Percentiles rank a stretch among this genome's conserved stretches.
Conservation (phyloP, 2,888 invertebrate genomes). For the Leptothorax acervorum region DNA sequence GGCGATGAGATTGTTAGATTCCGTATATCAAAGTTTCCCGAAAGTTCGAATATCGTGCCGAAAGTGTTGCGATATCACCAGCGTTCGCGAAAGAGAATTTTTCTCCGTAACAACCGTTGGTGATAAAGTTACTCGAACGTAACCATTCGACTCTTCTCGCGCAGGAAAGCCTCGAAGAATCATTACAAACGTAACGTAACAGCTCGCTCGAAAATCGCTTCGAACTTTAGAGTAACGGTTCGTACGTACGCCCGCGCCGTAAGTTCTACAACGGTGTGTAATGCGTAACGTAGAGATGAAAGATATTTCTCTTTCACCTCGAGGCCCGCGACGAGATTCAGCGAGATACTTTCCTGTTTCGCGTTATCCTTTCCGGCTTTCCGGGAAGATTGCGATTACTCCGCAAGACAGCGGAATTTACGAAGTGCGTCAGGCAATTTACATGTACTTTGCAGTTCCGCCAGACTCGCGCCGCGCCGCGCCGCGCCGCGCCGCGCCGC, state of each 20-base stretch:
- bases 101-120: background rate
- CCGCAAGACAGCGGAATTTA: constrained; percentile 51
- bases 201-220: constrained; percentile 35
- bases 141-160: background rate
- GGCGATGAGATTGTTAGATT: background rate
- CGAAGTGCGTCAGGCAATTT: constrained; percentile 52
- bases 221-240: constrained; percentile 32
- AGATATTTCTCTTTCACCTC: constrained; percentile 37
- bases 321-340: constrained; percentile 46
- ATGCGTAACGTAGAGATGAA: background rate
- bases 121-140: constrained; percentile 19
- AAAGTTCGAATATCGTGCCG: constrained; percentile 7
- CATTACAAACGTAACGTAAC: constrained; percentile 22
- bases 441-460: constrained; percentile 46
- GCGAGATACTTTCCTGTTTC: constrained; percentile 41
- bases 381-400: constrained; percentile 51
- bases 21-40: background rate
- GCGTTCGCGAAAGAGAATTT: constrained; percentile 3
- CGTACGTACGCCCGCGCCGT: background rate
- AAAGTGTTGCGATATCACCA: constrained; percentile 7
- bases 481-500: too few species aligned
- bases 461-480: constrained; percentile 4
- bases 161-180: constrained; percentile 19
- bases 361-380: constrained; percentile 47
- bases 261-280: constrained; percentile 3